Evolutionary conservation across 2,113 vertebrate species (phyloP).

Genomic region (Sapajus apella): DNA sequence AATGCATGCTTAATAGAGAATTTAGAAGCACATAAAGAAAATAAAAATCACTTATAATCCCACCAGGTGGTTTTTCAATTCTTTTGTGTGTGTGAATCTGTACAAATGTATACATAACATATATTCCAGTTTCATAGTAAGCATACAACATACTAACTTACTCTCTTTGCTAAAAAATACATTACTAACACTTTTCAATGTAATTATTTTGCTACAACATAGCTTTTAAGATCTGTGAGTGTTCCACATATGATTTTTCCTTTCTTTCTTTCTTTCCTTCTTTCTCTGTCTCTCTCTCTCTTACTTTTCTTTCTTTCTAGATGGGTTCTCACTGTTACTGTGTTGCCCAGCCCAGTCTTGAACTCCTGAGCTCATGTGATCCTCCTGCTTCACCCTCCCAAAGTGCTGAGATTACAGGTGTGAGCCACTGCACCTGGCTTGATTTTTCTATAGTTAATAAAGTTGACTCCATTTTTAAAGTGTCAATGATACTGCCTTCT

Average conservation of each 20-base stretch:
- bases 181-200: not conserved
- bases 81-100: not conserved
- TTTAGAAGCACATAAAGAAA: constrained; percentile 39
- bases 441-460: not conserved
- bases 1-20: not conserved
- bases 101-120: not conserved
- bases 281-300: too few relatives aligned
- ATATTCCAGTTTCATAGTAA: not conserved
- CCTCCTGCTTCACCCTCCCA: too few relatives aligned
- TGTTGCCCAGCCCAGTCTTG: too few relatives aligned
- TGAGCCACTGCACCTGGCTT: too few relatives aligned
- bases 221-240: not conserved
- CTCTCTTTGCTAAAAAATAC: constrained; percentile 13
- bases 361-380: too few relatives aligned
- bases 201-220: not conserved
- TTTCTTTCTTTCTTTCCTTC: not conserved
- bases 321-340: too few relatives aligned
- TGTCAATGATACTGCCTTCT: not conserved
- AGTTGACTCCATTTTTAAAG: not conserved
- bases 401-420: too few relatives aligned
- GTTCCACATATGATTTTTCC: not conserved
- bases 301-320: too few relatives aligned
- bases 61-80: not conserved
- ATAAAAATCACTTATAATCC: not conserved
- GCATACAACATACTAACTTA: not conserved